Base-by-base conservation (phyloP, 2,113 vertebrate species). In the Speoplatyrhinus poulsoni region DNA sequence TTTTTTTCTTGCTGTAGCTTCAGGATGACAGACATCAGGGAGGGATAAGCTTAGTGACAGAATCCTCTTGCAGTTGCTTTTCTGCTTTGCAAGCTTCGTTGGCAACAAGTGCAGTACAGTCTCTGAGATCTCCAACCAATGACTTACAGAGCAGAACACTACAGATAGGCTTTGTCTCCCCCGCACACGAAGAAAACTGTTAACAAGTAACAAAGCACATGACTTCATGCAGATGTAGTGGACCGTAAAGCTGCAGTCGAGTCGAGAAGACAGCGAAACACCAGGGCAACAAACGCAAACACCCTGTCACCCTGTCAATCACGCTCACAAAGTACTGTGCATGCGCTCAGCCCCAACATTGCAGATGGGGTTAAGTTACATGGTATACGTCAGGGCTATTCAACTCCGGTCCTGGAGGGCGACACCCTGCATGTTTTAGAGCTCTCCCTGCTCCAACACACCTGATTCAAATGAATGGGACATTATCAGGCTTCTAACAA, bases 11-110 rank as follows among this genome's bases (percentile, higher is more conserved):
- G 81, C 77, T 84, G 73, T 87, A 57, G 73, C 83, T 82, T 73
- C 76, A 77, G 70, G 90, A 88, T 93, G 89, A 89, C 90, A 90
- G 85, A 81, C 89, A 88, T 91, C 88, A 89, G 69, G 81, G 75
- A 65, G 82, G 74, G 82, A 87, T 80, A 82, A 85, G 85, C 90
- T 85, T 83, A 85, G 83, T 78, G 82, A 90, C 82, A 88, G 76
- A 87, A 85, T 78, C 72, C 74, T 65, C 79, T 53, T 60, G 73
- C 62, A 83, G 73, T 77, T 87, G 61, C 75, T 73, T 85, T 89
- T 84, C 79, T 58, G 75, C 84, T 83, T 70, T 82, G 80, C 66
- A 72, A 81, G 80, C 84, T 84, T 90, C 80, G 87, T 79, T 85
- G 88, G 85, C 84, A 89, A 79, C 76, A 82, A 26, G 26, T 26